A percentile compares a stretch with the other conserved stretches of the same genome.
phyloP scores from a whole-genome alignment of 2,888 invertebrate genomes.

The Coenonympha arcania region DNA sequence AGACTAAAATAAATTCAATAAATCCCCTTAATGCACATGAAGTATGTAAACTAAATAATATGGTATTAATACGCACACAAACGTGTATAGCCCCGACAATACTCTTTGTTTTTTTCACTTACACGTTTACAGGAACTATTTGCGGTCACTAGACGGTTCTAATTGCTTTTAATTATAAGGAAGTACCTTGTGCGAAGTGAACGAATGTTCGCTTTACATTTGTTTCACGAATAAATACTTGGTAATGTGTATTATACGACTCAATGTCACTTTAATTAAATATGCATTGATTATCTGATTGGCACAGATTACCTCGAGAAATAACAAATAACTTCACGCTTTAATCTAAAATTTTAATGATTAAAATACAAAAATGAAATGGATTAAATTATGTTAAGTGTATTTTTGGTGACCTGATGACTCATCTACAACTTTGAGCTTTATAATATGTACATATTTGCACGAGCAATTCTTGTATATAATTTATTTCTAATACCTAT shows the following conservation, averaged over 20 bases:
- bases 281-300: conserved; percentile 25
- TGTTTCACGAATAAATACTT: conserved; percentile 27
- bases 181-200: conserved; percentile 32
- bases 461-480: too few relatives aligned
- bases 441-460: too few relatives aligned
- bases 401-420: too few relatives aligned
- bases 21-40: too few relatives aligned
- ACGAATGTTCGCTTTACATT: conserved; percentile 28
- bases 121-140: conserved; percentile 28
- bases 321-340: conserved; percentile 20
- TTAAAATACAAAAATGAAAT: too few relatives aligned
- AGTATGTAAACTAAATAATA: too few relatives aligned
- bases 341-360: too few relatives aligned
- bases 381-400: too few relatives aligned
- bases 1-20: too few relatives aligned
- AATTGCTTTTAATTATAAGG: conserved; percentile 36
- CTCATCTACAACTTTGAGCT: too few relatives aligned
- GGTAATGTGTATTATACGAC: conserved; percentile 20
- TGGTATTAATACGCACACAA: conserved; percentile 36
- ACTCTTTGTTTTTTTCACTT: conserved; percentile 31
- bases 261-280: conserved; percentile 29
- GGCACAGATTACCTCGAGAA: conserved; percentile 11
- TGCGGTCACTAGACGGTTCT: conserved; percentile 31
- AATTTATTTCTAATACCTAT: too few relatives aligned
- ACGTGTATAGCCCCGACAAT: conserved; percentile 23